phyloP scores from a whole-genome alignment of 2,113 vertebrate genomes.

The Ailurus styani region DNA sequence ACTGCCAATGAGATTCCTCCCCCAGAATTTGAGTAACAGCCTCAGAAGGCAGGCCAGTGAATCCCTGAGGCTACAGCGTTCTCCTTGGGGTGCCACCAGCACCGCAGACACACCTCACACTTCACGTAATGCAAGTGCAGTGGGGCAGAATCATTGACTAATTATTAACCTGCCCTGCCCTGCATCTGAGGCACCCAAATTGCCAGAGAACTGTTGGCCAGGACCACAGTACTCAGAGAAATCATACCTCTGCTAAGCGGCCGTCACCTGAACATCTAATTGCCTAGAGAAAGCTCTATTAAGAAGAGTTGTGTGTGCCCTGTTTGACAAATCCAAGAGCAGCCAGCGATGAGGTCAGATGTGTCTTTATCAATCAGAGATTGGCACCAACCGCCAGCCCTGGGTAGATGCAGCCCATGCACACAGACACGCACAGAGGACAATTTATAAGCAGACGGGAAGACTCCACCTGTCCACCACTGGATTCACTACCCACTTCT shows the following conservation, averaged over 20 bases:
- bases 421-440: neutral
- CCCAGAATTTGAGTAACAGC: neutral
- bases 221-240: neutral
- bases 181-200: neutral
- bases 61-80: neutral
- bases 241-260: neutral
- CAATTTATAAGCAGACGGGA: neutral
- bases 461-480: neutral
- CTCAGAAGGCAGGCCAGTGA: neutral
- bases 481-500: neutral
- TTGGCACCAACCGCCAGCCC: neutral
- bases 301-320: neutral
- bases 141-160: neutral
- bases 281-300: neutral
- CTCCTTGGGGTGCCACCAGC: neutral
- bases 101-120: neutral
- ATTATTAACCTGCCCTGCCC: neutral
- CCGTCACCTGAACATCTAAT: neutral
- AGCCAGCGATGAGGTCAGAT: neutral
- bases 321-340: neutral
- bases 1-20: no score
- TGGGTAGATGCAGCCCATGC: no score
- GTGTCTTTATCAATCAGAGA: neutral
- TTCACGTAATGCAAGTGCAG: neutral
- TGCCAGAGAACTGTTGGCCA: neutral